phyloP scores from a whole-genome alignment of 2,888 invertebrate genomes.

The Diplolepis rosae region DNA sequence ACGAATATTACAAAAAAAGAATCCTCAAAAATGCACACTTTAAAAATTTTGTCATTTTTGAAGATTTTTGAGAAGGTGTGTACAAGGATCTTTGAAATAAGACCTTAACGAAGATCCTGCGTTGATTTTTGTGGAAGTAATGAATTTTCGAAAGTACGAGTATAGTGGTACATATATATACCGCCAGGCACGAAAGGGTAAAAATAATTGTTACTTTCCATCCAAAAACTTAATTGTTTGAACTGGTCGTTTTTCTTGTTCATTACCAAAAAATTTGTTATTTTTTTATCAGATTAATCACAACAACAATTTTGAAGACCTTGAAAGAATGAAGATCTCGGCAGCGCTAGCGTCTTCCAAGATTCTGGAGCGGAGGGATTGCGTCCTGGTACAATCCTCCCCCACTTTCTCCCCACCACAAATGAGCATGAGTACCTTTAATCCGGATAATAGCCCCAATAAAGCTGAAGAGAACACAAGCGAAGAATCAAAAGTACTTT shows the following conservation, averaged over 20 bases:
- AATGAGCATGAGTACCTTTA: conserved; percentile 48
- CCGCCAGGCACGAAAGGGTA: too few species aligned
- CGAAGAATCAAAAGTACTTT: conserved; percentile 63
- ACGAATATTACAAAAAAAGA: too few species aligned
- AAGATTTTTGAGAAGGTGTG: too few species aligned
- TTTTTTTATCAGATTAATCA: conserved; percentile 58
- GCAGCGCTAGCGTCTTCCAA: conserved; percentile 63
- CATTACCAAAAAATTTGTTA: conserved; percentile 21
- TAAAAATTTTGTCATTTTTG: too few species aligned
- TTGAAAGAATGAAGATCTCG: conserved; percentile 69
- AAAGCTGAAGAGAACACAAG: conserved; percentile 40
- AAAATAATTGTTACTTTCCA: too few species aligned
- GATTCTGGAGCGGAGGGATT: conserved; percentile 58
- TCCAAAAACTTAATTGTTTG: not conserved
- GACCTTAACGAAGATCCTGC: too few species aligned
- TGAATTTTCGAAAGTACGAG: too few species aligned
- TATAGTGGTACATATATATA: too few species aligned
- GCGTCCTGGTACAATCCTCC: conserved; percentile 59
- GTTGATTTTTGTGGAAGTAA: too few species aligned
- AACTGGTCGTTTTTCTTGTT: too few species aligned
- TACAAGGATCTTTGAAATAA: too few species aligned
- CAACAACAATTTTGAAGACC: conserved; percentile 63
- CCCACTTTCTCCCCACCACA: conserved; percentile 40
- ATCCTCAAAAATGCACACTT: too few species aligned
- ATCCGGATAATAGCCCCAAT: conserved; percentile 37